Base-by-base conservation (phyloP, 2,888 invertebrate species). In the Cerceris rybyensis region DNA sequence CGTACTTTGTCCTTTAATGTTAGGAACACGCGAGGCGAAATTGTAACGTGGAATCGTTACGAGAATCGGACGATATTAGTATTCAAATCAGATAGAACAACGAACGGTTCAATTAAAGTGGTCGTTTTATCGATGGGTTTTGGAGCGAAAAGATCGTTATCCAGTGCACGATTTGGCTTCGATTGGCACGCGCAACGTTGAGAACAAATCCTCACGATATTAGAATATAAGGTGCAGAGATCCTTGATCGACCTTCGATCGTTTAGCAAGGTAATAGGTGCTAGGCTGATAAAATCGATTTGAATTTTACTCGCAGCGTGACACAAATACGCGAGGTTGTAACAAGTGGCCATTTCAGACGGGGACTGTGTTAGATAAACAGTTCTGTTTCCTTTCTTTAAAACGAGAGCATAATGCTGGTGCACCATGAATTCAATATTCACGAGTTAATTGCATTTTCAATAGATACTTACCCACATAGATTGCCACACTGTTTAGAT, bases 61-160 rank as follows among this genome's bases (percentile, higher is more conserved):
- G 55, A 17, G 4, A 50, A n/a, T 50, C 42, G 54, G 65, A 49
- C 28, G 16, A 52, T 28, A 28, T 60, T 68, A 77, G 77, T 61
- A 63, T 75, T 9, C 39, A 4, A 52, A 49, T 76, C 70, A 13
- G 70, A 65, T 61, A 68, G 57, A 50, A 68, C 50, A 54, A 58
- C 41, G 43, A 61, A 41, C 49, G 52, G 66, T 57, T 82, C 58
- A 70, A 75, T 64, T 49, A 42, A 42, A 70, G 65, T 46, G 11
- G 69, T 60, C 60, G 50, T 55, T 28, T 57, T 28, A 43, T 58
- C 43, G 42, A 61, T 58, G 60, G 28, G 43, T 78, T 75, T 57
- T 49, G 41, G 54, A 75, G 71, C 71, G 83, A 71, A 74, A 81
- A 71, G 71, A 76, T 80, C 61, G 14, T 11, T 78, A 75, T 75